Conservation (phyloP, 2,113 vertebrate species). For the Hydropotes inermis region DNA sequence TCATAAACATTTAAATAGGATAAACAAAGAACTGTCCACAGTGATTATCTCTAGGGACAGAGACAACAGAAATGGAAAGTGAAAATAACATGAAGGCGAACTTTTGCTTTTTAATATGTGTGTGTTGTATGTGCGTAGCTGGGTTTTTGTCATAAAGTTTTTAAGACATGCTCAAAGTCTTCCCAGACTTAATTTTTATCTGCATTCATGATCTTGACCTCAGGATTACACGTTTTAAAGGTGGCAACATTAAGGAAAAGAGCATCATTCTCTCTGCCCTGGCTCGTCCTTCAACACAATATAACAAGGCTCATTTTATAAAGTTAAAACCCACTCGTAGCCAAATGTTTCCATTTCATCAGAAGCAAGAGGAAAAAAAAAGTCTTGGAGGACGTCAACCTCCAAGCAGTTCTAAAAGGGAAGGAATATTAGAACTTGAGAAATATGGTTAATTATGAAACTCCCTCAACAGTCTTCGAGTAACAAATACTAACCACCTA, state of each 20-base stretch:
- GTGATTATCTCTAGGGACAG: neutral
- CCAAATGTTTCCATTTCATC: conserved; percentile 11
- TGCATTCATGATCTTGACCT: neutral
- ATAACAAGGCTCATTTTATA: neutral
- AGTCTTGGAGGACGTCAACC: neutral
- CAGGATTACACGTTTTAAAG: neutral
- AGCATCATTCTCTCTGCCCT: neutral
- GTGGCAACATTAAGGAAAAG: neutral
- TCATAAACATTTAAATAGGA: neutral
- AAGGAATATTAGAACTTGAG: neutral
- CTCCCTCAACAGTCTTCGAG: neutral
- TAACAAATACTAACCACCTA: neutral
- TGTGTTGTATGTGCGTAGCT: neutral
- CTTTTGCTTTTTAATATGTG: neutral
- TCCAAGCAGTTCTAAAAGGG: neutral
- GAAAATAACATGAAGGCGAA: neutral
- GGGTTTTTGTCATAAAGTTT: neutral
- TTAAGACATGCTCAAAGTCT: neutral
- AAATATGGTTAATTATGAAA: neutral
- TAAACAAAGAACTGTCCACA: neutral
- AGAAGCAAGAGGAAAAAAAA: neutral
- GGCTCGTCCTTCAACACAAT: neutral
- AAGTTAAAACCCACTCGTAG: neutral
- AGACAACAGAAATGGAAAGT: neutral
- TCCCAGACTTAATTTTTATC: neutral